Evolutionary conservation across 2,113 vertebrate species (phyloP), one percentile per base, ranked within the genome.

Genomic region (Pardalotus punctatus): DNA sequence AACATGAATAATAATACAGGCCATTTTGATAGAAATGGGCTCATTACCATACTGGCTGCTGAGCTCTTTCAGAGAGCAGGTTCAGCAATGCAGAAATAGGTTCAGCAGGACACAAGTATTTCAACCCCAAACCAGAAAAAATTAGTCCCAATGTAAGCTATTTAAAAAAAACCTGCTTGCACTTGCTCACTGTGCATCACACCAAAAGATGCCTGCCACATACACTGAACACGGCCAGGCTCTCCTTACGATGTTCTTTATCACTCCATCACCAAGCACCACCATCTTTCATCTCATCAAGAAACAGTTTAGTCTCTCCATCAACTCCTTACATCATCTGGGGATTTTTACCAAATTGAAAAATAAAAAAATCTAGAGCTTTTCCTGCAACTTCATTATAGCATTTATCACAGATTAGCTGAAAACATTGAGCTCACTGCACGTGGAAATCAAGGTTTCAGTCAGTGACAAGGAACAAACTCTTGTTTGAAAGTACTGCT

Each of bases 1-100:
- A 97, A 95, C 94, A 94, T 91, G 94, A 96, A 97, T 94, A 97
- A 97, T 81, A 97, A 91, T 88, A 94, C 85, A 82, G 92, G 62
- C 88, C 84, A 82, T 96, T 95, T 61, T 83, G 88, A 88, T 91
- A 96, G 93, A 93, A 95, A 96, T 67, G 94, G 95, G 89, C 77
- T 96, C 76, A 92, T 96, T 96, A 83, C 73, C 94, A 93, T 80
- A 96, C 43, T 47, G 5, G 70, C 96, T 82, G 82, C 79, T 93
- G 87, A 96, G 95, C 67, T 53, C 56, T 93, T 74, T 84, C 18
- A 80, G 86, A 73, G 84, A 45, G 33, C 53, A 82, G 65, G 50
- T 85, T 92, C 77, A 94, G 93, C 82, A 85, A 43, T 51, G 72
- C 80, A 81, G 66, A 84, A 93, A 71, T 53, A 83, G 74, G 57